Conservation (phyloP, 2,113 vertebrate species). For the Hippolais icterina region DNA sequence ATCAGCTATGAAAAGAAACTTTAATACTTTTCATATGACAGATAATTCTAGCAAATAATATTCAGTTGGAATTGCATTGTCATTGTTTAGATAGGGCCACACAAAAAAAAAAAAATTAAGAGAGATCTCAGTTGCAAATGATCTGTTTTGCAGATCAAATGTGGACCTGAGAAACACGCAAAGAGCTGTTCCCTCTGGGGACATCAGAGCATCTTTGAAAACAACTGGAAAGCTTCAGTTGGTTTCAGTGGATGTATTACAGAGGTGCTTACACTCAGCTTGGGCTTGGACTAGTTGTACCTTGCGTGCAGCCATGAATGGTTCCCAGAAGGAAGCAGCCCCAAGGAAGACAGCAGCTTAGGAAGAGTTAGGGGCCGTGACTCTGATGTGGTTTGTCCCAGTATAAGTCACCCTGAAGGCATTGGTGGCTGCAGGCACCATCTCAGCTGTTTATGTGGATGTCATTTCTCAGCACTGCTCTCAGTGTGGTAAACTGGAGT, state of each 20-base stretch:
- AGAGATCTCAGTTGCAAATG: neutral
- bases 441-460: neutral
- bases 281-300: neutral
- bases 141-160: neutral
- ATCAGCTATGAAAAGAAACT: neutral
- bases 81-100: neutral
- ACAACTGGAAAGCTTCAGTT: neutral
- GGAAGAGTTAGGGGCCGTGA: neutral
- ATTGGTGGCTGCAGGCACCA: neutral
- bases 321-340: neutral
- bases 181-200: neutral
- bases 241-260: neutral
- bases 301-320: accelerated
- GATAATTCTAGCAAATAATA: neutral
- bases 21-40: neutral
- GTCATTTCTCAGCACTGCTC: neutral
- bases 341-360: neutral
- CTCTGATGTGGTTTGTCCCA: neutral
- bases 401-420: neutral
- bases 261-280: neutral
- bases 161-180: neutral
- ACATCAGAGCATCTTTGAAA: neutral
- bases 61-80: neutral
- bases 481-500: neutral
- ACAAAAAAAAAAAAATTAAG: neutral